Evolutionary conservation across 2,797 vertebrate species (phyloP).

Genomic region (Acanthopagrus latus): DNA sequence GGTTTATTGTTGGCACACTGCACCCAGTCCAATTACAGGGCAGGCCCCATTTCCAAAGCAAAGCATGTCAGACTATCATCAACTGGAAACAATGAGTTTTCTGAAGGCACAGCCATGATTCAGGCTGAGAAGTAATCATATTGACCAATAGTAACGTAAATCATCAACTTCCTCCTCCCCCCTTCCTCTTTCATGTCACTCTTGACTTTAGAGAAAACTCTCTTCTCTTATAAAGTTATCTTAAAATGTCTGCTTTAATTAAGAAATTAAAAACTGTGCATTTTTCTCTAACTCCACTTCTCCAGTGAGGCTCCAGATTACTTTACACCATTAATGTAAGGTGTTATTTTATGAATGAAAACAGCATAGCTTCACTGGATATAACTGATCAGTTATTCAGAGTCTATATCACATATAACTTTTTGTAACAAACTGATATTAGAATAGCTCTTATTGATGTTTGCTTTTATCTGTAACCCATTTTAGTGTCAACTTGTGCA

Average conservation of each 20-base stretch:
- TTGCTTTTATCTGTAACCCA: background rate
- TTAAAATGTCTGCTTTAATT: background rate
- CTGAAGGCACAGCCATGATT: conserved; percentile 55
- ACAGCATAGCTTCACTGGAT: background rate
- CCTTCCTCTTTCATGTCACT: background rate
- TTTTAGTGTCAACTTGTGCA: background rate
- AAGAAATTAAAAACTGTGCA: background rate
- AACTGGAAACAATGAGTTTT: conserved; percentile 70
- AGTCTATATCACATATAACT: background rate
- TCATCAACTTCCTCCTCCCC: conserved; percentile 19
- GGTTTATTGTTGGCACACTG: conserved; percentile 68
- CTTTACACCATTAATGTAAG: background rate
- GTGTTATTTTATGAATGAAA: background rate
- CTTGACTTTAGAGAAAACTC: background rate
- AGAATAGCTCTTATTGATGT: background rate
- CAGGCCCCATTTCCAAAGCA: conserved; percentile 58
- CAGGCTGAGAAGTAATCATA: conserved; percentile 34
- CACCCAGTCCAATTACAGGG: conserved; percentile 42
- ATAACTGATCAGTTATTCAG: conserved; percentile 10
- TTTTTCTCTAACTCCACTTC: background rate
- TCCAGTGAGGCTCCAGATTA: background rate
- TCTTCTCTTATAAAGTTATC: background rate
- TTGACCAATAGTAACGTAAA: conserved; percentile 21
- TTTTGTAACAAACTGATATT: background rate
- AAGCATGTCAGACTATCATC: conserved; percentile 65